Evolutionary conservation across 2,797 vertebrate genomes (phyloP), one percentile per base, ranked within the genome.

Genomic region (Onychomys arenicola): DNA sequence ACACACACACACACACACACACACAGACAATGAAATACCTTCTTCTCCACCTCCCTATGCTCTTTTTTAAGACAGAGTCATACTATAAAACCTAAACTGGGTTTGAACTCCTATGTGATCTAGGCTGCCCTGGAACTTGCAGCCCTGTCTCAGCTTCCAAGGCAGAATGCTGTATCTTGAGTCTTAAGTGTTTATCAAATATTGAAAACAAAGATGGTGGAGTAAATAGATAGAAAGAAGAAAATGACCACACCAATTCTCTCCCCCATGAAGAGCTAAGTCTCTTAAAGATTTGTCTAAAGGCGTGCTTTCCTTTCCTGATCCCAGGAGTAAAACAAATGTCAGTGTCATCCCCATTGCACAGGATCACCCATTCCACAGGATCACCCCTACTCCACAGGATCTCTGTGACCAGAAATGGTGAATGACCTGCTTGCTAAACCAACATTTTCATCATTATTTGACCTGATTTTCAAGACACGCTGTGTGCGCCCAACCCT

Each of bases 271-370:
- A 52, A 52, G 71, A 8, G 43, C 25, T 65, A 34, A 29, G 55
- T 37, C 34, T 75, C 34, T 55, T 4, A 71, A 71, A 19, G 19
- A 67, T 55, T 8, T 52, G 46, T 71, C 17, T 9, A 86, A 19
- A 6, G 40, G 1, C 29, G 40, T 81, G 21, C 19, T 61, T 76
- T 52, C 55, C 61, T 37, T 89, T 71, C 10, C 4, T 69, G 17
- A 12, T 14, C 32, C 34, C 25, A 43, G 57, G 59, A 83, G 81
- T 14, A 63, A 52, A 46, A 57, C 27, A 32, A 52, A 46, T 21
- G 25, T 59, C 9, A 1, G 5, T 7, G 0, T 75, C 2, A 12
- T 2, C 8, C 29, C 65, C 25, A 59, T 59, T 59, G 17, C 19
- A 21, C 5, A 2, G 57, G 57, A 57, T 19, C 57, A 57, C 57